Conservation (phyloP, 2,797 vertebrate species). For the Triplophysa yarkandensis region DNA sequence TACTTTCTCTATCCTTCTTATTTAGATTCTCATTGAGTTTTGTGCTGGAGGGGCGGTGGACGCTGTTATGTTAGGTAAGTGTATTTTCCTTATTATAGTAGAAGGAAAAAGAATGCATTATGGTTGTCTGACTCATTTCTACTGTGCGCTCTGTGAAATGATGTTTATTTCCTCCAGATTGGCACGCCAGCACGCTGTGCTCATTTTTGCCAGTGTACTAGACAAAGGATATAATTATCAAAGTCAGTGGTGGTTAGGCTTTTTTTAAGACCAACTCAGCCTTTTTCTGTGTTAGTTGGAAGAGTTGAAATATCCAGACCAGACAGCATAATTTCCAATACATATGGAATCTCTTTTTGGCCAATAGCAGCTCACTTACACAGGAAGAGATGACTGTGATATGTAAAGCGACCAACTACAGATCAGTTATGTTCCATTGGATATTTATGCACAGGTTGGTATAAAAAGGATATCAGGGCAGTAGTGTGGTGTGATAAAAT, state of each 20-base stretch:
- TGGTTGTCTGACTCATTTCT: slow-evolving; percentile 36
- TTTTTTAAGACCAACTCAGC: slow-evolving; percentile 57
- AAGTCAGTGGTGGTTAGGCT: slow-evolving; percentile 64
- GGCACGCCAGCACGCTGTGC: slow-evolving; percentile 40
- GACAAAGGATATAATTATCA: slow-evolving; percentile 69
- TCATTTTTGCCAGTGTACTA: slow-evolving; percentile 36
- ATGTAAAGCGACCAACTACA: neutral
- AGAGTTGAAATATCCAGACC: slow-evolving; percentile 29
- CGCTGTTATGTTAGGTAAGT: slow-evolving; percentile 97
- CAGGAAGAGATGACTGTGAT: neutral
- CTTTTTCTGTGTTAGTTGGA: slow-evolving; percentile 56
- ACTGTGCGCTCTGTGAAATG: slow-evolving; percentile 22
- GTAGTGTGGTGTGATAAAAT: no score
- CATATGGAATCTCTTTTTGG: neutral
- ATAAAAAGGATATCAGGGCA: neutral
- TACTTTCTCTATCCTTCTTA: slow-evolving; percentile 47
- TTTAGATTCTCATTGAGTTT: slow-evolving; percentile 98
- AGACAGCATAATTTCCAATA: neutral
- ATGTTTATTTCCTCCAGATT: slow-evolving; percentile 45
- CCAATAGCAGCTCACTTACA: neutral
- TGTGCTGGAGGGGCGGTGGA: slow-evolving; percentile 98
- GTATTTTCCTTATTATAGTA: slow-evolving; percentile 27
- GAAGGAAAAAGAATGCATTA: slow-evolving; percentile 18
- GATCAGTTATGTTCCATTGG: neutral
- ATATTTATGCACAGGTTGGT: neutral